Evolutionary conservation across 2,888 invertebrate genomes (phyloP).

Genomic region (Antheraea assamensis): DNA sequence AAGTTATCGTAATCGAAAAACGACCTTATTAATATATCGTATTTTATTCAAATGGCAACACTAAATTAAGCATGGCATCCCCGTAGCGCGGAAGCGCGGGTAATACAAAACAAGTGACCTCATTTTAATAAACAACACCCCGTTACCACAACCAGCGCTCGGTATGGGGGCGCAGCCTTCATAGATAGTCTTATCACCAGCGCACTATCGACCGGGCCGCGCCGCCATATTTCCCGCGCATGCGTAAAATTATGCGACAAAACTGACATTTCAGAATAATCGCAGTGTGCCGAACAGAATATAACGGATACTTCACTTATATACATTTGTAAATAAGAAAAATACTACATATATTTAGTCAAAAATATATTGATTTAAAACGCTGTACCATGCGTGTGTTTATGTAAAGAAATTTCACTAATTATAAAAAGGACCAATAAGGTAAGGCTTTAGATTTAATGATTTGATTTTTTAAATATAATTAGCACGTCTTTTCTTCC

Average conservation of each 20-base stretch:
- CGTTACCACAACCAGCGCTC: constrained; percentile 66
- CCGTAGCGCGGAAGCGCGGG: constrained; percentile 61
- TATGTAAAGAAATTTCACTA: not conserved
- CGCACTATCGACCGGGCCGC: constrained; percentile 62
- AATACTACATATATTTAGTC: not conserved
- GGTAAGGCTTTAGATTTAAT: constrained; percentile 4
- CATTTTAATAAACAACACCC: constrained; percentile 64
- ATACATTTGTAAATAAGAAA: constrained; percentile 16
- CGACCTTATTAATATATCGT: not conserved
- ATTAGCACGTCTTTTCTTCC: not conserved
- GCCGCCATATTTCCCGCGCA: constrained; percentile 58
- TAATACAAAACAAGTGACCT: constrained; percentile 67
- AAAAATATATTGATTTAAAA: not conserved
- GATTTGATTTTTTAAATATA: not conserved
- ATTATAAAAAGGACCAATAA: not conserved
- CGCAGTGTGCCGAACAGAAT: constrained; percentile 51
- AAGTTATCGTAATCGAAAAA: too few relatives aligned
- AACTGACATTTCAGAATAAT: constrained; percentile 15
- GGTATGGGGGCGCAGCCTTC: constrained; percentile 69
- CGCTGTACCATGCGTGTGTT: not conserved
- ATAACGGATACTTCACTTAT: constrained; percentile 68
- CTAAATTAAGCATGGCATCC: constrained; percentile 36
- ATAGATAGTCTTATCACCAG: constrained; percentile 57
- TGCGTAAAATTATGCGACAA: constrained; percentile 71
- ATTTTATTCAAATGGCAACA: constrained; percentile 17